Evolutionary conservation across 1,140 invertebrate species (phyloP), one percentile per base, ranked within the genome.

Genomic region (Scaptomyza hsui): DNA sequence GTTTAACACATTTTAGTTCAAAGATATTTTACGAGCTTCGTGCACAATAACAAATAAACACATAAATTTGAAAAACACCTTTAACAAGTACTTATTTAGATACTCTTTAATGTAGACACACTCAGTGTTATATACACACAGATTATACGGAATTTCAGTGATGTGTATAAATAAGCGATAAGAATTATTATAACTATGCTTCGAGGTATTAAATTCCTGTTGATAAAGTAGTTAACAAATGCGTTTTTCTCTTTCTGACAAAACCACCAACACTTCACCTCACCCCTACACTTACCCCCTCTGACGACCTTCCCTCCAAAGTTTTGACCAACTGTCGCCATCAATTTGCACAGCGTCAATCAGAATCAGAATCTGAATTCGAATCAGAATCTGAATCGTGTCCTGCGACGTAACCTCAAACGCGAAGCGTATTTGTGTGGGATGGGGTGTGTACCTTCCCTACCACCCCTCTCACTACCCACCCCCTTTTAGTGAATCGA

Each of bases 331-430:
- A 13, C 41, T 60, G 41, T 49, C 56, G 51, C 6, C 77, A 86
- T 71, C 61, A 71, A 79, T 85, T 79, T 85, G 49, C 77, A 64
- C 49, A n/a, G 45, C 24, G 42, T 79, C 80, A 68, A 86, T 86
- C 80, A 74, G 68, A 29, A 24, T 19, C 32, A 3, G 51, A 32
- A 39, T 56, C 32, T 4, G 26, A 26, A 52, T 42, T 19, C 32
- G 32, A 35, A n/a, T 12, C 32, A n/a, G 32, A 37, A 37, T 37
- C 32, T 4, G 35, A 18, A 49, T 45, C 18, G 48, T 45, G 47
- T 47, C 16, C 44, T 41, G 59, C 35, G 53, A 3, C 41, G 37
- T 62, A 70, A 70, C 68, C 78, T 77, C 59, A 81, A 78, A 77
- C 69, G 69, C 52, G 65, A n/a, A 29, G 49, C 47, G 42, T 44